Base-by-base conservation (phyloP, 2,113 vertebrate species). In the Oenanthe oenanthe region DNA sequence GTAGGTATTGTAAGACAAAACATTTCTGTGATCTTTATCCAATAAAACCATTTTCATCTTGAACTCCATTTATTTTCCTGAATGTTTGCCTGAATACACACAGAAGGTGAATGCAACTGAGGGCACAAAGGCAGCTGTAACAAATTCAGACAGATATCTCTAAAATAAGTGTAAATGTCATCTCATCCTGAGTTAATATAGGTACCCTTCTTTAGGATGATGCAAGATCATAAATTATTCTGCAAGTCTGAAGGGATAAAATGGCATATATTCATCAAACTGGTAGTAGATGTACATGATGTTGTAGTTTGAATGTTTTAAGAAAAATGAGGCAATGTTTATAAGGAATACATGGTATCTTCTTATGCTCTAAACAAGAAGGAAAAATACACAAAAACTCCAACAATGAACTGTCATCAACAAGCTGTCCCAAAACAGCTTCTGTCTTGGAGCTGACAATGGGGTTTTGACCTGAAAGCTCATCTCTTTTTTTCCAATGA, bases 351-450 rank as follows among this genome's bases (percentile, higher is more conserved):
- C 19, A 16, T 20, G 20, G 1, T 29, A 3, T n/a, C 25, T 67
- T 72, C 50, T 74, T 54, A 14, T 22, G 5, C 4, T 91, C 21
- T 63, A 43, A 42, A 11, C 10, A 21, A 25, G 34, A 54, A 26
- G 2, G 17, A 1, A 10, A 54, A 56, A 34, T 7, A 45, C 13
- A 16, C 4, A 8, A 42, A 42, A 14, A 1, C 3, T 2, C 11
- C 9, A 73, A 7, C 15, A 75, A 32, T 8, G 60, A 91, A 31
- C 3, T 47, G 5, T 54, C 20, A n/a, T 72, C 11, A 20, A 71
- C 26, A 74, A 81, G 32, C 24, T 87, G 28, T 67, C 61, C 10
- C 54, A 54, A 79, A n/a, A 38, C 17, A 24, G 11, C 12, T 58
- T 73, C 45, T 73, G 19, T 68, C 36, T 65, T 85, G 28, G 48